A percentile compares a stretch with the other conserved stretches of the same genome.
These are phyloP conservation scores for Polydrusus tereticollis DNA, from an alignment of 2,888 invertebrate species.

Conservation along the genomic window DNA sequence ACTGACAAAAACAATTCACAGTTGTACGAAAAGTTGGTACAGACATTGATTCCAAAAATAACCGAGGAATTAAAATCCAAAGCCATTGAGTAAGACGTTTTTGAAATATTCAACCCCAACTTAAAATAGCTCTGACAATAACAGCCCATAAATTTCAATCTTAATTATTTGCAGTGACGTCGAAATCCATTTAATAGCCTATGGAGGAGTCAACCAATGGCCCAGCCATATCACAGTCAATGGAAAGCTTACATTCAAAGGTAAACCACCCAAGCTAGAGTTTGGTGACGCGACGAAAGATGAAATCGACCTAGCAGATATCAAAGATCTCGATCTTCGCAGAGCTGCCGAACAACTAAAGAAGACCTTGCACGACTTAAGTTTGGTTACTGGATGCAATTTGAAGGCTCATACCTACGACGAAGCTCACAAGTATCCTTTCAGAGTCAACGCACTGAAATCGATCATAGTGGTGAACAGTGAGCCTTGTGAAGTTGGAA, in stretches of 20 bases:
- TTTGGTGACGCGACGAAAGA: slow-evolving; percentile 54
- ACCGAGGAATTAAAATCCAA: slow-evolving; percentile 73
- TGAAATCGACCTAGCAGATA: slow-evolving; percentile 8
- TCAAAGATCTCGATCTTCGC: not conserved
- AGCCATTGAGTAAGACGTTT: slow-evolving; percentile 71
- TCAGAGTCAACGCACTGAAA: slow-evolving; percentile 82
- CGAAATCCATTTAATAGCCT: slow-evolving; percentile 72
- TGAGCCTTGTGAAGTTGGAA: slow-evolving; percentile 71
- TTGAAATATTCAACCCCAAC: slow-evolving; percentile 18
- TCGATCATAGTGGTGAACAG: slow-evolving; percentile 78
- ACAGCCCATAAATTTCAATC: too few relatives aligned
- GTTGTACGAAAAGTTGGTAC: slow-evolving; percentile 74
- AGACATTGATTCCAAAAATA: slow-evolving; percentile 73
- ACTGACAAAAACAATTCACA: slow-evolving; percentile 74
- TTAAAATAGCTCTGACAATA: too few relatives aligned
- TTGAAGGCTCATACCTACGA: slow-evolving; percentile 71
- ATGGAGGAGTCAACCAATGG: slow-evolving; percentile 70
- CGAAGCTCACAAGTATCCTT: slow-evolving; percentile 77
- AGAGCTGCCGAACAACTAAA: slow-evolving; percentile 53
- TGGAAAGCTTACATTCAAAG: slow-evolving; percentile 66
- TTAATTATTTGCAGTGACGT: too few relatives aligned
- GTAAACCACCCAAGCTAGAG: slow-evolving; percentile 67
- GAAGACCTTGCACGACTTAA: slow-evolving; percentile 59
- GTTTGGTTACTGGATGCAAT: slow-evolving; percentile 57
- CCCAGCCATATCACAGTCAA: slow-evolving; percentile 72